Evolutionary conservation across 2,888 invertebrate species (phyloP).

Genomic region (Drosophila pegasa): DNA sequence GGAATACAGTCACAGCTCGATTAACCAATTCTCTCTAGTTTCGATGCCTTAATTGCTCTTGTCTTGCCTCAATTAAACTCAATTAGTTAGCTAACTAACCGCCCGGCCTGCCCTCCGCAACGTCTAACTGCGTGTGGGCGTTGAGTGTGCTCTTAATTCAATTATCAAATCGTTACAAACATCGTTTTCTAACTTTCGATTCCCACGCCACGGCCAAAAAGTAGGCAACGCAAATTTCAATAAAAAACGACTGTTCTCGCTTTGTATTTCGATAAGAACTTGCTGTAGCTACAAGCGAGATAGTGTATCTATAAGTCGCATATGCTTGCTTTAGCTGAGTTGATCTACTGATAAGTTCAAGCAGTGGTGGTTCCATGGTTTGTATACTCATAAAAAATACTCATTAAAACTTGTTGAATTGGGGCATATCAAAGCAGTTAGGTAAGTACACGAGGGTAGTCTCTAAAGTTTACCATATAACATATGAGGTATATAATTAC

Average conservation of each 20-base stretch:
- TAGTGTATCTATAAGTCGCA: constrained; percentile 1
- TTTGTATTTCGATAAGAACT: not conserved
- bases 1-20: constrained; percentile 19
- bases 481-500: not conserved
- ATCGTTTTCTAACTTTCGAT: constrained; percentile 5
- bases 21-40: constrained; percentile 31
- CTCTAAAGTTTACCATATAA: not conserved
- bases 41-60: constrained; percentile 64
- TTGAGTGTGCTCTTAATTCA: constrained; percentile 71
- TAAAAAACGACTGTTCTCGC: not conserved
- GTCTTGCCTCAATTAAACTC: constrained; percentile 69
- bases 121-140: constrained; percentile 60
- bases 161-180: constrained; percentile 53
- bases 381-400: not conserved
- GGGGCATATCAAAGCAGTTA: not conserved
- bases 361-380: not conserved
- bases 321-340: not conserved
- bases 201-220: constrained; percentile 50
- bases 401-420: not conserved
- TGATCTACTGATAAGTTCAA: not conserved
- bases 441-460: not conserved
- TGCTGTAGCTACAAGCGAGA: not conserved
- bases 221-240: constrained; percentile 33
- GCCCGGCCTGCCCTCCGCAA: not conserved
- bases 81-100: constrained; percentile 58